Conservation (phyloP, 2,888 invertebrate species). For the Drosophila diplacantha region DNA sequence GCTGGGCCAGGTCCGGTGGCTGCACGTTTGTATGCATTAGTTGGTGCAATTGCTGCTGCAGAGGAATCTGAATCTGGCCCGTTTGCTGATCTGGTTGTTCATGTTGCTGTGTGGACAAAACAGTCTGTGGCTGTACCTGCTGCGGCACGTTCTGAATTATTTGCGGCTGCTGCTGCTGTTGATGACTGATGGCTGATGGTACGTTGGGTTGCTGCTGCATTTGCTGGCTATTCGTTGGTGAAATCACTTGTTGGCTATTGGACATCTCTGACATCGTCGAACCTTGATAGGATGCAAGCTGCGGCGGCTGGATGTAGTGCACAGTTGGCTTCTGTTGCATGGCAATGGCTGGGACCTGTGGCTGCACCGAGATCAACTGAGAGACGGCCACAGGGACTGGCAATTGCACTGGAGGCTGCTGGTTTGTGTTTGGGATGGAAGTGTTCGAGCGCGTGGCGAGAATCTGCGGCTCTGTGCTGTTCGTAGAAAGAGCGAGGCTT, state of each 20-base stretch:
- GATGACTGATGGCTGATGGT: slow-evolving; percentile 7
- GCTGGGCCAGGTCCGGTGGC: slow-evolving; percentile 47
- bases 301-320: slow-evolving; percentile 68
- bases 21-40: slow-evolving; percentile 58
- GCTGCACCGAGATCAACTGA: slow-evolving; percentile 57
- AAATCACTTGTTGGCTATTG: slow-evolving; percentile 62
- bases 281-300: slow-evolving; percentile 63
- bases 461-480: slow-evolving; percentile 78
- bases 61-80: slow-evolving; percentile 46
- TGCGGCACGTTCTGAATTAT: slow-evolving; percentile 25
- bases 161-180: slow-evolving; percentile 40
- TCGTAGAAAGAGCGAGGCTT: slow-evolving; percentile 74
- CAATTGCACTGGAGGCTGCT: slow-evolving; percentile 50
- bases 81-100: slow-evolving; percentile 56
- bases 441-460: slow-evolving; percentile 73
- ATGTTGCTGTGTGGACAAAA: slow-evolving; percentile 39
- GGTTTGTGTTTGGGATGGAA: slow-evolving; percentile 66
- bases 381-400: slow-evolving; percentile 26
- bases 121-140: slow-evolving; percentile 36
- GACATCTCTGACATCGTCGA: slow-evolving; percentile 54
- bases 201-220: slow-evolving; percentile 42
- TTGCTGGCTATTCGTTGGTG: slow-evolving; percentile 59
- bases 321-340: slow-evolving; percentile 59
- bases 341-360: slow-evolving; percentile 54
- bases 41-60: slow-evolving; percentile 69